Conservation (phyloP, 2,888 invertebrate species). For the Falcaria lacertinaria region DNA sequence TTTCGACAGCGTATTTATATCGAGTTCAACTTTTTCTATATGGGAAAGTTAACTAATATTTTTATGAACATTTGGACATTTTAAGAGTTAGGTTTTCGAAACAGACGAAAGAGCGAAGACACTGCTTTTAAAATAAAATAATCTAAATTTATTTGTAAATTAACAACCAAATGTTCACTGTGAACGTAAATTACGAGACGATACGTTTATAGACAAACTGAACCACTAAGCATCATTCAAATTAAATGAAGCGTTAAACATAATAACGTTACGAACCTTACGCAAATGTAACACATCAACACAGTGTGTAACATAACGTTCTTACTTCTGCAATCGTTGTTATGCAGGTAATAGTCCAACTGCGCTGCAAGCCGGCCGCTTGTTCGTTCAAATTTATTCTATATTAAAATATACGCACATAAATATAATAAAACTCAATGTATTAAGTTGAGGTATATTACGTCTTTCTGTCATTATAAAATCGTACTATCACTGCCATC, state of each 20-base stretch:
- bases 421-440: neutral
- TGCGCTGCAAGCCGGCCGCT: neutral
- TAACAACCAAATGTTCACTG: too few relatives aligned
- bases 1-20: too few relatives aligned
- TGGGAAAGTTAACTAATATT: too few relatives aligned
- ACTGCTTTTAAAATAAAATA: too few relatives aligned
- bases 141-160: too few relatives aligned
- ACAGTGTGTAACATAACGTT: neutral
- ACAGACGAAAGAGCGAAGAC: too few relatives aligned
- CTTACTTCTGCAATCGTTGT: neutral
- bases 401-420: neutral
- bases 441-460: neutral
- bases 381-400: neutral
- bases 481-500: too few relatives aligned
- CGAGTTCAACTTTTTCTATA: too few relatives aligned
- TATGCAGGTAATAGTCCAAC: neutral
- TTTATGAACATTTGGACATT: too few relatives aligned
- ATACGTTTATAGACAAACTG: neutral
- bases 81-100: too few relatives aligned
- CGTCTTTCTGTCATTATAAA: too few relatives aligned
- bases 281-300: neutral
- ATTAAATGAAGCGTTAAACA: neutral
- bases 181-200: too few relatives aligned
- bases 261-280: neutral
- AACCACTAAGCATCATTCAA: neutral